Conservation (phyloP, 2,797 vertebrate species). For the Gymnocypris eckloni region DNA sequence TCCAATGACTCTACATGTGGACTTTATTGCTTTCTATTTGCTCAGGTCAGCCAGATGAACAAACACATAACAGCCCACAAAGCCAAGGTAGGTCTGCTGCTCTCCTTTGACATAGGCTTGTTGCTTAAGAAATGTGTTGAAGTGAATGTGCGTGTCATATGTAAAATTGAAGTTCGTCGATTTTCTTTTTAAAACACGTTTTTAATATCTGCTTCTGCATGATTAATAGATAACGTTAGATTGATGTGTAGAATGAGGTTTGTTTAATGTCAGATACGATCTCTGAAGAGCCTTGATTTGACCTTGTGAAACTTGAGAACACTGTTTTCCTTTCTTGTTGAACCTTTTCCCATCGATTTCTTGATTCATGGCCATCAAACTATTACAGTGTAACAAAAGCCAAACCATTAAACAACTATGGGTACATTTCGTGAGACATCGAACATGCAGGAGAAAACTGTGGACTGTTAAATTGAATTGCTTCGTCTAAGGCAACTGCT, state of each 20-base stretch:
- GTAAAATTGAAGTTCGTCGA: background rate
- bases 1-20: conserved; percentile 69
- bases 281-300: background rate
- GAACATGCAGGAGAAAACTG: conserved; percentile 19
- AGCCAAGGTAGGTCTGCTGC: conserved; percentile 67
- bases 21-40: conserved; percentile 63
- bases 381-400: conserved; percentile 28
- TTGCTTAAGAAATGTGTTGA: background rate
- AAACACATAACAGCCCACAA: conserved; percentile 66
- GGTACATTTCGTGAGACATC: background rate
- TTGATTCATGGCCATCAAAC: conserved; percentile 18
- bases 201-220: background rate
- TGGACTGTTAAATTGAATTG: conserved; percentile 21
- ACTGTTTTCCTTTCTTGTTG: background rate
- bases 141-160: background rate
- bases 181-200: background rate
- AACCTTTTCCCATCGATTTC: background rate
- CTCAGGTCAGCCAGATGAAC: conserved; percentile 72
- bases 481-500: background rate
- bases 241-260: background rate
- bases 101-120: background rate
- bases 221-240: background rate
- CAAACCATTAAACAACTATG: conserved; percentile 33
- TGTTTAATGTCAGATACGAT: background rate
- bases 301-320: conserved; percentile 7